These are phyloP conservation scores for Hermaeophaga mercurialis DNA, from an alignment of 2,888 invertebrate genomes.

Conservation along the genomic window DNA sequence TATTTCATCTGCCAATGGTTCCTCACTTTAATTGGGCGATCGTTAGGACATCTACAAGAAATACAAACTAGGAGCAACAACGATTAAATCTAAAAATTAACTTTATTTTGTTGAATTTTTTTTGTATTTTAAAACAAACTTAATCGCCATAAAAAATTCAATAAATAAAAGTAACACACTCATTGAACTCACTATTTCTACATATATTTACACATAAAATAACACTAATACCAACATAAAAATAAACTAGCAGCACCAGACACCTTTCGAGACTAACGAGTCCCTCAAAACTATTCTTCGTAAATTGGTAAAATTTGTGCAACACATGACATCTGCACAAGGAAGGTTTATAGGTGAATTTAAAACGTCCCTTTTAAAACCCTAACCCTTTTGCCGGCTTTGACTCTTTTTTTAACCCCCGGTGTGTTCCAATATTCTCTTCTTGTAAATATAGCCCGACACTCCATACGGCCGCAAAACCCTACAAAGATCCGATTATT, in stretches of 20 bases:
- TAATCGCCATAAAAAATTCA: too few species aligned
- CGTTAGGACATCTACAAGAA: too few species aligned
- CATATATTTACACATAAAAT: neutral
- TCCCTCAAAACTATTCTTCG: conserved; percentile 20
- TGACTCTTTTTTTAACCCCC: conserved; percentile 32
- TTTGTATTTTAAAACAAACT: too few species aligned
- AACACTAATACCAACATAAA: too few species aligned
- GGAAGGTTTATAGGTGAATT: conserved; percentile 40
- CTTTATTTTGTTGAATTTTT: too few species aligned
- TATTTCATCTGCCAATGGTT: too few species aligned
- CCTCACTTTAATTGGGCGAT: too few species aligned
- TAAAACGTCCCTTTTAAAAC: conserved; percentile 26
- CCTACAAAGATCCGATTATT: conserved; percentile 58
- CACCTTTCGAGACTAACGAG: conserved; percentile 2
- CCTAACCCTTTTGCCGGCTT: conserved; percentile 32
- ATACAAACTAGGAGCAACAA: too few species aligned
- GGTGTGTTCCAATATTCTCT: conserved; percentile 30
- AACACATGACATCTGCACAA: conserved; percentile 48
- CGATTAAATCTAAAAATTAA: too few species aligned
- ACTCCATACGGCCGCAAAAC: conserved; percentile 58
- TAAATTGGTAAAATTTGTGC: conserved; percentile 33
- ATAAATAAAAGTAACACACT: too few species aligned
- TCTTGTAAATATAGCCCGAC: conserved; percentile 53
- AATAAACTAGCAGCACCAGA: too few species aligned
- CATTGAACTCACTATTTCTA: too few species aligned